Evolutionary conservation across 2,888 invertebrate species (phyloP).

Genomic region (Lasius fuliginosus): DNA sequence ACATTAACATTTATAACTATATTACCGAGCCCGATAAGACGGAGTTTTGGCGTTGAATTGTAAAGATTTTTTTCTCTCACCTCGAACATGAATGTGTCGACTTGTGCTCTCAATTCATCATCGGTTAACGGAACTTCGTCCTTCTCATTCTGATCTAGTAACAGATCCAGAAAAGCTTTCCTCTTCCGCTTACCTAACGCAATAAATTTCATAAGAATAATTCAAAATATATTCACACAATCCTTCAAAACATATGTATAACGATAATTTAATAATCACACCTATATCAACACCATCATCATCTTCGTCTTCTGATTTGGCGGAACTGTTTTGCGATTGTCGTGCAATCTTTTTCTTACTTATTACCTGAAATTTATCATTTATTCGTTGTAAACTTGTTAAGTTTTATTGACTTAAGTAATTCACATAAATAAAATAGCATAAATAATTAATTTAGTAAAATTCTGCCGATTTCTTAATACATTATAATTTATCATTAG

Average conservation of each 20-base stretch:
- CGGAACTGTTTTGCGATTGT: not conserved
- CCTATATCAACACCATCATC: slow-evolving; percentile 33
- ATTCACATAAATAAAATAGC: slow-evolving; percentile 2
- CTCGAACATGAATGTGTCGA: slow-evolving; percentile 92
- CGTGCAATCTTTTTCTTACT: slow-evolving; percentile 69
- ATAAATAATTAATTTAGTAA: not conserved
- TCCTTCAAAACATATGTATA: not conserved
- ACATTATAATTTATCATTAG: slow-evolving; percentile 8
- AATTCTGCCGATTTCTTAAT: not conserved
- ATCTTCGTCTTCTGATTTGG: not conserved
- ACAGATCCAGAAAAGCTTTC: slow-evolving; percentile 90
- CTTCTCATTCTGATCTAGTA: slow-evolving; percentile 88
- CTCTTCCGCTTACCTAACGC: slow-evolving; percentile 86
- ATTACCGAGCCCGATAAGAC: not conserved
- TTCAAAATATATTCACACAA: not conserved
- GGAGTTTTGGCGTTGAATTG: not conserved
- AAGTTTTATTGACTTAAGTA: not conserved
- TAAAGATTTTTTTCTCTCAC: slow-evolving; percentile 80
- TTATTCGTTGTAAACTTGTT: not conserved
- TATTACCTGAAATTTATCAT: slow-evolving; percentile 71
- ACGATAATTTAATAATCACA: slow-evolving; percentile 44
- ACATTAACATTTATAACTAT: not conserved
- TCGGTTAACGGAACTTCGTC: slow-evolving; percentile 88
- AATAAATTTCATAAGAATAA: not conserved
- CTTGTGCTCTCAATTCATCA: slow-evolving; percentile 90